Percentiles rank a stretch among this genome's conserved stretches.
phyloP scores from a whole-genome alignment of 2,113 vertebrate genomes.

The Rhagologus leucostigma region DNA sequence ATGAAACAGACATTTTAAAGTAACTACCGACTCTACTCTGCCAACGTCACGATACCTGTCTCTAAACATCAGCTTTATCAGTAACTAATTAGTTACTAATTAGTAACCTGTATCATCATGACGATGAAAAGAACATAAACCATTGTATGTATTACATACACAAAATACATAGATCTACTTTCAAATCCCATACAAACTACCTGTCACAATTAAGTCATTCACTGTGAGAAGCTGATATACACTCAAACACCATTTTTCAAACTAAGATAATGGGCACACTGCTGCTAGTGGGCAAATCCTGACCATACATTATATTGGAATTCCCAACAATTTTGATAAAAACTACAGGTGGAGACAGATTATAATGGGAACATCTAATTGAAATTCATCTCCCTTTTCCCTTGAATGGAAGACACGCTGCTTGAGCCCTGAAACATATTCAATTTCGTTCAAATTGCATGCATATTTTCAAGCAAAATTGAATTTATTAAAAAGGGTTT shows the following conservation, averaged over 20 bases:
- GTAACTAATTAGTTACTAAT: no score
- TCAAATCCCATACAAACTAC: constrained; percentile 53
- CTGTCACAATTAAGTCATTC: constrained; percentile 63
- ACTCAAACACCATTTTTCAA: neutral
- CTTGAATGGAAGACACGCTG: constrained; percentile 71
- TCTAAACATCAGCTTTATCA: constrained; percentile 56
- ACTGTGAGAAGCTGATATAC: constrained; percentile 24
- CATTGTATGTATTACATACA: neutral
- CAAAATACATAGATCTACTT: neutral
- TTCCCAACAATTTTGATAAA: constrained; percentile 72
- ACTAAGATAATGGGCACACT: constrained; percentile 59
- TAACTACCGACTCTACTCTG: constrained; percentile 33
- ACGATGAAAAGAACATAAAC: constrained; percentile 10
- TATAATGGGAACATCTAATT: constrained; percentile 72
- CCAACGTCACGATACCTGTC: constrained; percentile 25
- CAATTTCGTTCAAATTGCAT: constrained; percentile 73
- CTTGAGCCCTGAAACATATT: constrained; percentile 72
- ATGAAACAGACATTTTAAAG: constrained; percentile 46
- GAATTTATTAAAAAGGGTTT: constrained; percentile 37
- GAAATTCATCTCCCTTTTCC: constrained; percentile 77
- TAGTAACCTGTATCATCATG: constrained; percentile 39
- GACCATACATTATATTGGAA: constrained; percentile 50
- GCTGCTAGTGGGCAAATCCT: constrained; percentile 67
- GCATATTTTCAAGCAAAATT: constrained; percentile 70
- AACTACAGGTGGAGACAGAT: constrained; percentile 75